Evolutionary conservation across 2,888 invertebrate species (phyloP), one percentile per base, ranked within the genome.

Genomic region (Lamellibrachia columna): DNA sequence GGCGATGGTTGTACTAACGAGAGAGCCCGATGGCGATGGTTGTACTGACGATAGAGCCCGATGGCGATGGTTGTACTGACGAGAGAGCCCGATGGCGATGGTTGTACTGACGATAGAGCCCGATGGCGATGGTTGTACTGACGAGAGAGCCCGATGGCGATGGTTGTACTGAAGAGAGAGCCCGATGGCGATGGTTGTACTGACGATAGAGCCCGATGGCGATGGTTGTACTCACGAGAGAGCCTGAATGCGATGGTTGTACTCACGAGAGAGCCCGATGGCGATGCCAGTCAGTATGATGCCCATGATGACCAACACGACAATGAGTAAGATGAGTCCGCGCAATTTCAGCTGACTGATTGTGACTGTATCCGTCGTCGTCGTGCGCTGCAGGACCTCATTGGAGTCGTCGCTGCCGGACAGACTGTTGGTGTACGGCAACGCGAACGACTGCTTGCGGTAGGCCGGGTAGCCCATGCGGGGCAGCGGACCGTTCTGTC

Each of bases 211-310:
- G n/a, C n/a, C n/a, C n/a, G n/a, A n/a, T n/a, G n/a, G n/a, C n/a
- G n/a, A n/a, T n/a, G n/a, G n/a, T n/a, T n/a, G n/a, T n/a, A n/a
- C n/a, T n/a, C 75, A 75, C 11, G 22, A 15, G 22, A 3, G 22
- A 11, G 4, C 22, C 0, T 75, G 15, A 22, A 15, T 75, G 22
- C 15, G 22, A 15, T 6, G 4, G 75, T 15, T 75, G 15, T 75
- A 75, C 75, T 75, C 75, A 75, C 75, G 22, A 15, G 75, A 75
- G 75, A 75, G 75, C n/a, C 75, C 75, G 75, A 75, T 75, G 22
- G 75, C 75, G 75, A 75, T 75, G 75, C 75, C 75, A 75, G 75
- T 75, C 75, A 75, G 22, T 75, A 75, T 75, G 75, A 75, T 75
- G 75, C 75, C 75, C 75, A 75, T 75, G 75, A 75, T 22, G 75